These are phyloP conservation scores for Volucella bombylans DNA, from an alignment of 2,888 invertebrate genomes.

Conservation along the genomic window DNA sequence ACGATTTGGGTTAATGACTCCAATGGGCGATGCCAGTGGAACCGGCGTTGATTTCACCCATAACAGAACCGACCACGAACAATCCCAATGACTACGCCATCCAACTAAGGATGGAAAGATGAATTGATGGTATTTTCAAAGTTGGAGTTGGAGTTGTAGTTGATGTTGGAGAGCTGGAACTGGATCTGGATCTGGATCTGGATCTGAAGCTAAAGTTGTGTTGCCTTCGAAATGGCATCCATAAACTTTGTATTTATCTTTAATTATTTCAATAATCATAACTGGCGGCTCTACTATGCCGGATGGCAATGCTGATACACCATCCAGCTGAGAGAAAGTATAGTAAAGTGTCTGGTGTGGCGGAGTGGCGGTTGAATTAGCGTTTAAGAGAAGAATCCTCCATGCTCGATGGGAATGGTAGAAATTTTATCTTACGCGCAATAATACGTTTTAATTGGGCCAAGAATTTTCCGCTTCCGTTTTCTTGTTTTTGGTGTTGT, in stretches of 20 bases:
- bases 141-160: slow-evolving; percentile 38
- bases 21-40: slow-evolving; percentile 26
- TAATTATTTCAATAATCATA: slow-evolving; percentile 74
- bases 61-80: slow-evolving; percentile 1
- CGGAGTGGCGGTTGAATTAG: slow-evolving; percentile 20
- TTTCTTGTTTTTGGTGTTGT: neutral
- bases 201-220: too few species aligned
- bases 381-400: neutral
- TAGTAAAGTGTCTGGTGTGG: slow-evolving; percentile 31
- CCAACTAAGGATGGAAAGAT: slow-evolving; percentile 35
- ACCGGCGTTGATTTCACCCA: slow-evolving; percentile 19
- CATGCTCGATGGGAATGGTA: slow-evolving; percentile 27
- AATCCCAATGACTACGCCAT: slow-evolving; percentile 39
- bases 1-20: slow-evolving; percentile 72
- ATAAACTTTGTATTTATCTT: slow-evolving; percentile 74
- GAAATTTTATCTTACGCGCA: slow-evolving; percentile 64
- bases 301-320: slow-evolving; percentile 36
- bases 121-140: slow-evolving; percentile 56
- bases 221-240: slow-evolving; percentile 44
- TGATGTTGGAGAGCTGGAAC: too few species aligned
- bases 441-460: slow-evolving; percentile 71
- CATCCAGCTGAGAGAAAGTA: slow-evolving; percentile 12
- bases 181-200: too few species aligned
- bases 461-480: slow-evolving; percentile 57
- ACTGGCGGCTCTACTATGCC: slow-evolving; percentile 50